These are phyloP conservation scores for Drosophila meridiana DNA, from an alignment of 2,888 invertebrate genomes.

Conservation along the genomic window DNA sequence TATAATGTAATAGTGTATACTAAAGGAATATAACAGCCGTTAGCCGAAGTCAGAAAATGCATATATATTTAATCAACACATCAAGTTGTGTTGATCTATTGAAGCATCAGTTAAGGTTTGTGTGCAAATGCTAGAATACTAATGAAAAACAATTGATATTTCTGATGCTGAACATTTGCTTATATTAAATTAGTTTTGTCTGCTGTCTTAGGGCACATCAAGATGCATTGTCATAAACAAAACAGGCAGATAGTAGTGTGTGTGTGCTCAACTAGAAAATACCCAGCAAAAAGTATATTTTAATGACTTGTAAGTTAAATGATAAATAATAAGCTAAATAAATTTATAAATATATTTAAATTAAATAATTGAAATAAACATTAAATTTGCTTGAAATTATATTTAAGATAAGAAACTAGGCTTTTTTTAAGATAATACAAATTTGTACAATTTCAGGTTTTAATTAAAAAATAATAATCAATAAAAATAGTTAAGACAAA, in stretches of 20 bases:
- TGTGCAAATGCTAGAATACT: background rate
- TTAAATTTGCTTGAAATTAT: no score
- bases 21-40: no score
- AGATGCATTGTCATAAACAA: background rate
- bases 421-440: no score
- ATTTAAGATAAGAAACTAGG: no score
- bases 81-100: background rate
- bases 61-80: background rate
- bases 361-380: no score
- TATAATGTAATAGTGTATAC: no score
- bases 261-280: background rate
- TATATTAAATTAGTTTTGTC: constrained; percentile 2
- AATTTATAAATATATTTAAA: no score
- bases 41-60: background rate
- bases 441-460: no score
- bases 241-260: background rate
- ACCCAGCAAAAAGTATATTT: background rate
- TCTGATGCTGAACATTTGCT: constrained; percentile 2
- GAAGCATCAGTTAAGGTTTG: background rate
- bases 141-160: constrained; percentile 8
- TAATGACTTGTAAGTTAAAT: no score
- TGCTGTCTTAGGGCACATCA: background rate
- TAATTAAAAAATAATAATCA: no score
- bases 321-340: no score
- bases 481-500: no score